Percentiles rank a stretch among this genome's conserved stretches.
These are phyloP conservation scores for Rhinoderma darwinii DNA, from an alignment of 2,113 vertebrate species.

Conservation along the genomic window DNA sequence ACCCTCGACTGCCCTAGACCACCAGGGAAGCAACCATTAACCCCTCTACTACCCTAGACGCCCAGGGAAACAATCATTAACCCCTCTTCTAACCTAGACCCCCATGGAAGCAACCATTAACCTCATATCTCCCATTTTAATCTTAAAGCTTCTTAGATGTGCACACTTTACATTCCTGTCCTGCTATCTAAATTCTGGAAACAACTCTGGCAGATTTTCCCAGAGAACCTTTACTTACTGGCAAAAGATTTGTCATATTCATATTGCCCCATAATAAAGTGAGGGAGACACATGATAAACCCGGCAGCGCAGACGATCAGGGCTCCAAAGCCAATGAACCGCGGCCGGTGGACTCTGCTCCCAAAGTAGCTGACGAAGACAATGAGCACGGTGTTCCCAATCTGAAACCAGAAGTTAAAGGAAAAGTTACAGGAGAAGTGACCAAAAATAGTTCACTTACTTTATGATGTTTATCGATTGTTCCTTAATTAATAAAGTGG, in stretches of 20 bases:
- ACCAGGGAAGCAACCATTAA: too few relatives aligned
- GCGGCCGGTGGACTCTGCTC: conserved; percentile 88
- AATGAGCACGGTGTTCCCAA: conserved; percentile 90
- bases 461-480: too few relatives aligned
- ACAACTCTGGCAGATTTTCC: not conserved
- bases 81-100: not conserved
- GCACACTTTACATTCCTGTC: not conserved
- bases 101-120: not conserved
- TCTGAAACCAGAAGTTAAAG: conserved; percentile 71
- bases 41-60: not conserved
- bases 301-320: conserved; percentile 82
- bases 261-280: conserved; percentile 83
- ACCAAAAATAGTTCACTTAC: not conserved
- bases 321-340: conserved; percentile 85
- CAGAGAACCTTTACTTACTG: conserved; percentile 69
- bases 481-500: too few relatives aligned
- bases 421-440: not conserved
- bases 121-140: too few relatives aligned
- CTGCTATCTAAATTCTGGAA: not conserved
- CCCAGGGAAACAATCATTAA: not conserved
- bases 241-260: conserved; percentile 67
- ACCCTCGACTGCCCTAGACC: too few relatives aligned
- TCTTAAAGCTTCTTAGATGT: not conserved
- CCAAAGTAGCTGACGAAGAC: conserved; percentile 93
- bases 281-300: conserved; percentile 84